Evolutionary conservation across 2,797 vertebrate species (phyloP).

Genomic region (Neostethus bicornis): DNA sequence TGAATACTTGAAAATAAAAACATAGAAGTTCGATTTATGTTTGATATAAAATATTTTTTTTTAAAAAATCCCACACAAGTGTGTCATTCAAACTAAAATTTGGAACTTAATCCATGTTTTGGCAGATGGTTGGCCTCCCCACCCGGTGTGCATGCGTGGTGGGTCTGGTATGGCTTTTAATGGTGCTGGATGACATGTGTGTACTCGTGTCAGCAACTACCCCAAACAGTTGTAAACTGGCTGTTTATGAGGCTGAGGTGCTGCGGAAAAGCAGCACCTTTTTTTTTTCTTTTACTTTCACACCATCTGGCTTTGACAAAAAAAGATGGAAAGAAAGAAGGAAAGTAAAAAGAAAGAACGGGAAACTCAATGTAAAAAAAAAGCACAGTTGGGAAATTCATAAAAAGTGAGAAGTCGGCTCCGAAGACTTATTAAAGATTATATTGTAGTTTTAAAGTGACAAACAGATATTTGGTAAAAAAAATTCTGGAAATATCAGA

Average conservation of each 20-base stretch:
- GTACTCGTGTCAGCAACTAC: conserved; percentile 71
- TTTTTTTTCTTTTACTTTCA: conserved; percentile 60
- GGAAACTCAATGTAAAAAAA: conserved; percentile 35
- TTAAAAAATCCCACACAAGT: conserved; percentile 17
- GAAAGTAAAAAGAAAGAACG: conserved; percentile 24
- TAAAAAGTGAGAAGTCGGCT: conserved; percentile 1
- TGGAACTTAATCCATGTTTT: conserved; percentile 44
- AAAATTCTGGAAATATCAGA: no score
- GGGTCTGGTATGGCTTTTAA: conserved; percentile 73
- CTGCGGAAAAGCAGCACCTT: conserved; percentile 59
- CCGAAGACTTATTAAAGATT: background rate
- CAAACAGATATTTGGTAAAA: no score
- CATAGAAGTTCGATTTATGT: background rate
- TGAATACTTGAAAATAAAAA: conserved; percentile 12
- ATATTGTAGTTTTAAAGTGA: no score
- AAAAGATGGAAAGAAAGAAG: background rate
- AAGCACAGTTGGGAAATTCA: conserved; percentile 21
- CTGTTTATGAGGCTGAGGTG: conserved; percentile 74
- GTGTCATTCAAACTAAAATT: conserved; percentile 48
- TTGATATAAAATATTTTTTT: background rate
- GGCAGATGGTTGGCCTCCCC: conserved; percentile 36
- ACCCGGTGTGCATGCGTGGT: conserved; percentile 58
- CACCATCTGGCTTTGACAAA: conserved; percentile 59
- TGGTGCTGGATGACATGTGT: conserved; percentile 70
- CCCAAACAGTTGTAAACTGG: conserved; percentile 78